Evolutionary conservation across 2,888 invertebrate genomes (phyloP), one percentile per base, ranked within the genome.

Genomic region (Megamerina dolium): DNA sequence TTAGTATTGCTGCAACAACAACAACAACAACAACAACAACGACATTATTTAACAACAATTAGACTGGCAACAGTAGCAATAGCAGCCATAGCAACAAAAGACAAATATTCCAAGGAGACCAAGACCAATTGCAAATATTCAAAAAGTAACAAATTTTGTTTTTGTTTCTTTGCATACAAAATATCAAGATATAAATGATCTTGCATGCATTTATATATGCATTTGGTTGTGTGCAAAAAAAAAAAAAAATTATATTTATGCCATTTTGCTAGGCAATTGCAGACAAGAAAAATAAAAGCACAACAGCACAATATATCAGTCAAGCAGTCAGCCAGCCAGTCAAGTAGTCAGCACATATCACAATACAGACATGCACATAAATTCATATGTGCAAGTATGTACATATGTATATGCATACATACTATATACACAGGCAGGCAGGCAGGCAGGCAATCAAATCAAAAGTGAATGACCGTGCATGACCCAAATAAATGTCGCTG

Each of bases 401-500:
- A 29, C 36, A 12, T 17, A 27, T 23, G 23, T 23, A 23, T 23
- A 23, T 23, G n/a, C n/a, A n/a, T n/a, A n/a, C n/a, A n/a, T n/a
- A n/a, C n/a, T n/a, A 6, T 23, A 10, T 10, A 31, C 31, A 31
- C 16, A 14, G 13, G 16, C n/a, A 8, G 16, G 8, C 31, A 31
- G 16, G 16, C 31, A 13, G 31, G 10, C 13, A 14, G 31, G 43
- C 44, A 44, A 43, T 29, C 42, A 41, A 43, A n/a, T n/a, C 54
- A 57, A 56, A 59, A 65, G 72, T 72, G 72, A 73, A 73, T 66
- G 73, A 73, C 74, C 78, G 79, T 77, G 74, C 79, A 77, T 79
- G 80, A 80, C 80, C 80, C 73, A 79, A 75, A 78, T 80, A 76
- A 72, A 75, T 77, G 75, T 79, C 80, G 78, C 75, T 80, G 78